A percentile compares a stretch with the other conserved stretches of the same genome.
Conservation (phyloP, 2,888 invertebrate species). For the Dryobota labecula region DNA sequence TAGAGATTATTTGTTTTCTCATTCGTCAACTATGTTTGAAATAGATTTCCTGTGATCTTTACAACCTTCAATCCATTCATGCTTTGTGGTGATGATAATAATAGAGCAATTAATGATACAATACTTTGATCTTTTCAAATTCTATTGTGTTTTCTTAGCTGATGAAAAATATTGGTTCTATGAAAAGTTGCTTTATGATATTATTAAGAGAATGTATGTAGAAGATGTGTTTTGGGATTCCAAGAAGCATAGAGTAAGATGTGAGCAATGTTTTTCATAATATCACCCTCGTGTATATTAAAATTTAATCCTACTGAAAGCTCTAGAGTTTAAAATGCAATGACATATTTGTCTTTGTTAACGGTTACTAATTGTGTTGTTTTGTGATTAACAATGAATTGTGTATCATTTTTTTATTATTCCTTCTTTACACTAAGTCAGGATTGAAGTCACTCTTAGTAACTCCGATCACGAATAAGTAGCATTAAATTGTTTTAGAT, state of each 20-base stretch:
- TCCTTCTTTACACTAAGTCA: too few species aligned
- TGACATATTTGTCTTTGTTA: too few species aligned
- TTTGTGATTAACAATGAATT: too few species aligned
- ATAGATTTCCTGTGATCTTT: conserved; percentile 74
- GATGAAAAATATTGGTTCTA: not conserved
- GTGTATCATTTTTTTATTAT: too few species aligned
- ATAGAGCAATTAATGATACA: conserved; percentile 59
- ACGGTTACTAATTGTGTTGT: too few species aligned
- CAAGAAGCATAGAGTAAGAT: too few species aligned
- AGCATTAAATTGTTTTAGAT: not conserved
- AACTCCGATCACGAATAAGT: not conserved
- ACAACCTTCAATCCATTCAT: conserved; percentile 65
- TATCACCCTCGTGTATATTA: too few species aligned
- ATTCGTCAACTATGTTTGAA: conserved; percentile 66
- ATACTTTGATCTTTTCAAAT: conserved; percentile 45
- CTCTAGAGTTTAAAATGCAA: too few species aligned
- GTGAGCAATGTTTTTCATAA: too few species aligned
- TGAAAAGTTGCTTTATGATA: not conserved
- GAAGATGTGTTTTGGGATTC: not conserved
- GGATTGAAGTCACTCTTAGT: not conserved
- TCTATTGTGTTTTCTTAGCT: conserved; percentile 17
- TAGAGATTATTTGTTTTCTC: conserved; percentile 63
- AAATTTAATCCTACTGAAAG: too few species aligned
- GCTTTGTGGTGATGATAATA: conserved; percentile 54
- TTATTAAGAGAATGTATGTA: too few species aligned